These are phyloP conservation scores for Ictidomys tridecemlineatus DNA, from an alignment of 2,113 vertebrate genomes.

Conservation along the genomic window DNA sequence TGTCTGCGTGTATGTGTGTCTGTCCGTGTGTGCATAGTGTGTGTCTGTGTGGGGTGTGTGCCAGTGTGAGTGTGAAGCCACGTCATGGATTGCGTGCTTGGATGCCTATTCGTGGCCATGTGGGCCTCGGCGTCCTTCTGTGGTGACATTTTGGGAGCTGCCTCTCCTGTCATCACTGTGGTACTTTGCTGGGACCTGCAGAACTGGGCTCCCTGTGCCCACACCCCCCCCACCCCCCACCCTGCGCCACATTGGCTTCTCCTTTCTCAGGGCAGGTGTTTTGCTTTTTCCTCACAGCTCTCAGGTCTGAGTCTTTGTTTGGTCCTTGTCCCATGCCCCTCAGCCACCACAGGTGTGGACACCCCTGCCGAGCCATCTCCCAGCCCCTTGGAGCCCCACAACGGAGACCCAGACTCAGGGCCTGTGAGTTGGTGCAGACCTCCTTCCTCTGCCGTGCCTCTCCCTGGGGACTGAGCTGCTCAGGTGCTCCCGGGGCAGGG, in stretches of 20 bases:
- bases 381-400: not conserved
- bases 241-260: not conserved
- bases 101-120: not conserved
- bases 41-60: not conserved
- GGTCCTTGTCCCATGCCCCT: not conserved
- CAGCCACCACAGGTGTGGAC: not conserved
- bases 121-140: not conserved
- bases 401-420: not conserved
- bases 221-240: no score
- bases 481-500: not conserved
- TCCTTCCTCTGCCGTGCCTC: not conserved
- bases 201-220: not conserved
- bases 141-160: not conserved
- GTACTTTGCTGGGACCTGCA: not conserved
- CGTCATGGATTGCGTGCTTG: not conserved
- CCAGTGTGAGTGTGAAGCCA: not conserved
- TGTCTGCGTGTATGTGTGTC: not conserved
- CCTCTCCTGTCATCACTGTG: no score
- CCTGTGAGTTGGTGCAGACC: not conserved
- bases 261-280: not conserved
- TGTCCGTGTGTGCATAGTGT: not conserved
- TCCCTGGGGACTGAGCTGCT: rapidly evolving
- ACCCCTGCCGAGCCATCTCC: not conserved
- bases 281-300: not conserved
- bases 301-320: not conserved